phyloP scores from a whole-genome alignment of 2,888 invertebrate genomes.

The Halictus quadricinctus region DNA sequence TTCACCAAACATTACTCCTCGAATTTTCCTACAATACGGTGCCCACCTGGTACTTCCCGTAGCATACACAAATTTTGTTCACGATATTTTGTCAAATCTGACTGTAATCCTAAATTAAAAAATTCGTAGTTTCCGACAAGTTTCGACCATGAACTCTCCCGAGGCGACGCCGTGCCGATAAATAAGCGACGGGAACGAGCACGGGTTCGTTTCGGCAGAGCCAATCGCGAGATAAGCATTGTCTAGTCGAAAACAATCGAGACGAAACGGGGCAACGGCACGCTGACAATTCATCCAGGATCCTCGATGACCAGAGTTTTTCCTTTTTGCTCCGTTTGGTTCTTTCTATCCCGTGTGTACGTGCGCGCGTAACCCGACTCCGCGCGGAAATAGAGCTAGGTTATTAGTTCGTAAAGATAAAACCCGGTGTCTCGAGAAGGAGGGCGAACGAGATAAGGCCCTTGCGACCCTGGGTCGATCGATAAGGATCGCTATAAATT shows the following conservation, averaged over 20 bases:
- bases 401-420: conserved; percentile 62
- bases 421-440: conserved; percentile 31
- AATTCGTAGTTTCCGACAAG: not conserved
- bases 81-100: no score
- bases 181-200: conserved; percentile 54
- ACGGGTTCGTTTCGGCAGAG: conserved; percentile 33
- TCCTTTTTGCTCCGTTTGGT: conserved; percentile 24
- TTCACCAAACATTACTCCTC: no score
- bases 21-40: no score
- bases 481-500: conserved; percentile 67
- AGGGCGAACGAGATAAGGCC: conserved; percentile 58
- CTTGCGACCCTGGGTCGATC: conserved; percentile 40
- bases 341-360: conserved; percentile 18
- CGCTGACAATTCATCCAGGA: conserved; percentile 65
- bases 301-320: conserved; percentile 24
- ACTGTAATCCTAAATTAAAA: not conserved
- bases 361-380: conserved; percentile 22
- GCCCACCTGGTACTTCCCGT: no score
- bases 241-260: conserved; percentile 75
- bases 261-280: conserved; percentile 51
- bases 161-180: conserved; percentile 43
- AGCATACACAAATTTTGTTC: no score
- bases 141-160: conserved; percentile 29
- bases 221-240: conserved; percentile 55
- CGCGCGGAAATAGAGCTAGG: conserved; percentile 51